These are phyloP conservation scores for Sericinus montela DNA, from an alignment of 2,888 invertebrate genomes.

Conservation along the genomic window DNA sequence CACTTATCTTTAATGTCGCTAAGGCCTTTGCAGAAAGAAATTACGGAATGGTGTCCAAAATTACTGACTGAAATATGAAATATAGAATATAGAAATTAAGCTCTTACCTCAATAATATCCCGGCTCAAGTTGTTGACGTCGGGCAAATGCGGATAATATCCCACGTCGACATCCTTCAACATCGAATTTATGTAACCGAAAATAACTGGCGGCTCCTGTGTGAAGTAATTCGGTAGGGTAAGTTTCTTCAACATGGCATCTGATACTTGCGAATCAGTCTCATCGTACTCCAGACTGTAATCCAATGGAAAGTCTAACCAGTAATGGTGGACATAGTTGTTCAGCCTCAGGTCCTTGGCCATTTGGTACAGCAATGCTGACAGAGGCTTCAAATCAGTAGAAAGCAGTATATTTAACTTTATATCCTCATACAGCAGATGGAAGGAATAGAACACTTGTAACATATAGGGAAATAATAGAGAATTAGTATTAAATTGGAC, in stretches of 20 bases:
- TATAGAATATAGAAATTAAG: no score
- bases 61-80: no score
- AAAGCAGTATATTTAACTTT: conserved; percentile 86
- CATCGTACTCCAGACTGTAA: conserved; percentile 60
- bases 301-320: conserved; percentile 89
- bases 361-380: conserved; percentile 86
- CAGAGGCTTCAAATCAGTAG: conserved; percentile 83
- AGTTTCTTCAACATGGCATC: conserved; percentile 79
- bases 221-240: conserved; percentile 80
- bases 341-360: conserved; percentile 85
- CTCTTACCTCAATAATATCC: conserved; percentile 84
- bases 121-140: conserved; percentile 86
- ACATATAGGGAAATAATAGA: conserved; percentile 84
- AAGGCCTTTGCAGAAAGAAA: no score
- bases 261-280: conserved; percentile 72
- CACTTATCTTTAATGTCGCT: no score
- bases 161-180: conserved; percentile 72
- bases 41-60: no score
- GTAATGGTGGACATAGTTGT: conserved; percentile 87
- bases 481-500: conserved; percentile 81
- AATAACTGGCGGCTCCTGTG: conserved; percentile 82
- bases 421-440: conserved; percentile 95
- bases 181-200: conserved; percentile 85
- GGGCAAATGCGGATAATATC: conserved; percentile 85
- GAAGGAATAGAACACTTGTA: conserved; percentile 87